phyloP scores from a whole-genome alignment of 2,113 vertebrate species.

The Zapus hudsonius region DNA sequence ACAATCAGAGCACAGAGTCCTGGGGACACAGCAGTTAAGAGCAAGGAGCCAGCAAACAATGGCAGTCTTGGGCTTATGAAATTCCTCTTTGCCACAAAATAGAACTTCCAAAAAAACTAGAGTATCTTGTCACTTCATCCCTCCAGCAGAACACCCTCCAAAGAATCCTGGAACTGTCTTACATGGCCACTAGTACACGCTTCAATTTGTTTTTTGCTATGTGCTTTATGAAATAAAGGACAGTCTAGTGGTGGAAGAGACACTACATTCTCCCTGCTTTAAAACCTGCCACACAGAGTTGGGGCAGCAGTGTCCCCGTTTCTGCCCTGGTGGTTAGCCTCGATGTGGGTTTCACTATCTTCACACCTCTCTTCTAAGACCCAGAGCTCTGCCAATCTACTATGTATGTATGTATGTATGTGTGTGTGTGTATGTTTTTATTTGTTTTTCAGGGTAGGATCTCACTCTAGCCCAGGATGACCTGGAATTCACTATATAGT shows the following conservation, averaged over 20 bases:
- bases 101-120: neutral
- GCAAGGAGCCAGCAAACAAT: neutral
- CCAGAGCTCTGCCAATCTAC: neutral
- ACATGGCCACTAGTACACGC: neutral
- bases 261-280: neutral
- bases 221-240: neutral
- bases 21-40: too few species aligned
- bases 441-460: too few species aligned
- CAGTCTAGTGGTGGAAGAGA: neutral
- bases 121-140: neutral
- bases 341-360: neutral
- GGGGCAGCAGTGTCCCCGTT: neutral
- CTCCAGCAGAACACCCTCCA: neutral
- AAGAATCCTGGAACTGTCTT: neutral
- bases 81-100: neutral
- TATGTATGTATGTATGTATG: too few species aligned
- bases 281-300: rapidly evolving
- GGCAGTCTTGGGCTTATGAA: too few species aligned
- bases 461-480: too few species aligned
- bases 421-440: too few species aligned
- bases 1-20: neutral
- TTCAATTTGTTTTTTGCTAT: neutral
- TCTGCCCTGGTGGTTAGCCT: neutral
- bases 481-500: too few species aligned
- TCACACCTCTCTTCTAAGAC: neutral